Evolutionary conservation across 92 coral and sea anemone genomes (phyloP), one percentile per base, ranked within the genome.

Genomic region (Ricordea florida): DNA sequence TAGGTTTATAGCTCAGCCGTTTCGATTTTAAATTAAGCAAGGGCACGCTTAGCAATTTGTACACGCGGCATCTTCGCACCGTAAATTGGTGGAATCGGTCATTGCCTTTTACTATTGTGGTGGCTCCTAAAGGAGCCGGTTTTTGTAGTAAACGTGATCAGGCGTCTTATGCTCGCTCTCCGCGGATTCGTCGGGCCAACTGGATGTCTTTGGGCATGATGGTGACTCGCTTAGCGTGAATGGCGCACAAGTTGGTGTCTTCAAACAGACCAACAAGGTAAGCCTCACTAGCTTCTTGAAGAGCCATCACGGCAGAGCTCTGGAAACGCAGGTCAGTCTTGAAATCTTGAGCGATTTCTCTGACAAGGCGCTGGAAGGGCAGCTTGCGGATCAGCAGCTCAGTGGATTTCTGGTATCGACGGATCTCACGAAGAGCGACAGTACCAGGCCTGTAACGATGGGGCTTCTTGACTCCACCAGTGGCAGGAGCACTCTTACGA

Each of bases 381-480:
- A 85, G 69, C 87, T 85, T 85, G 69, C 90, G 90, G 76, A 85
- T 85, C 71, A 85, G 67, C 81, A 85, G 71, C 51, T 84, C 89
- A 27, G 89, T 84, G 24, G 89, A 84, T 50, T 84, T 84, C 89
- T 84, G 89, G 74, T 84, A 84, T 10, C 84, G 77, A 78, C 84
- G 84, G 84, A 78, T 78, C 68, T 73, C 80, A 44, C 80, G 98
- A 79, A 93, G 98, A 73, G 98, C 98, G 59, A 93, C 98, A 68
- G 98, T 93, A 60, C 98, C 98, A 33, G 98, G 98, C 89, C 98
- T 90, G 93, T 93, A 93, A 76, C 98, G 96, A 86, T 93, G 97
- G 56, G 98, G 98, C 82, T 93, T 93, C 88, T 93, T 93, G 45
- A 93, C 98, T 71, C 97, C 98, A 72, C 98, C 98, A 28, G 98